Conservation (phyloP, 2,888 invertebrate species). For the Mimumesa dahlbomi region DNA sequence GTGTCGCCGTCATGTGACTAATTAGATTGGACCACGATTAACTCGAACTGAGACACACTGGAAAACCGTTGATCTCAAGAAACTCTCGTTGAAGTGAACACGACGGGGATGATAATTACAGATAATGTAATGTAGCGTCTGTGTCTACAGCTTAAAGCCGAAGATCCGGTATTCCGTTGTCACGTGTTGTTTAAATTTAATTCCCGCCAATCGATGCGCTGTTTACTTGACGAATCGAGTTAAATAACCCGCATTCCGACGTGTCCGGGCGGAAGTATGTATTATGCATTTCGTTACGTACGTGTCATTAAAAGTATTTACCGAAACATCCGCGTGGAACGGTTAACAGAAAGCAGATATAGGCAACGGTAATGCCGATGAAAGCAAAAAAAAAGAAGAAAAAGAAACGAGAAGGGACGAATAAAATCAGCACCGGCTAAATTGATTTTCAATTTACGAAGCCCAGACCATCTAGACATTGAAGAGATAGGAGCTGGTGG, state of each 20-base stretch:
- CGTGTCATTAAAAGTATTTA: slow-evolving; percentile 17
- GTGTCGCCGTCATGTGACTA: slow-evolving; percentile 48
- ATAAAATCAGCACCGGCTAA: slow-evolving; percentile 29
- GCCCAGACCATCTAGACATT: neutral
- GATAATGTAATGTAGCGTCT: slow-evolving; percentile 16
- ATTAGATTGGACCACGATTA: slow-evolving; percentile 55
- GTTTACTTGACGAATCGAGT: no score
- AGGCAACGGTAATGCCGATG: no score
- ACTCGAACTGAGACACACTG: slow-evolving; percentile 48
- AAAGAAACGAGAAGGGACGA: no score
- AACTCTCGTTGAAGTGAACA: slow-evolving; percentile 32
- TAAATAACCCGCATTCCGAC: neutral
- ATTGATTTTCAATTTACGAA: slow-evolving; percentile 44
- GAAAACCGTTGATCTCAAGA: slow-evolving; percentile 47
- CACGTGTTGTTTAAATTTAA: neutral
- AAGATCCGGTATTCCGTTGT: no score
- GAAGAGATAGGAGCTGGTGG: neutral
- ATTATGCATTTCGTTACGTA: slow-evolving; percentile 20
- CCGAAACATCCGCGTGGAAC: neutral
- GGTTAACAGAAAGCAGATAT: neutral
- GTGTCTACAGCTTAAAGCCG: slow-evolving; percentile 23
- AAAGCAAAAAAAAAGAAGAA: no score
- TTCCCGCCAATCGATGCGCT: no score
- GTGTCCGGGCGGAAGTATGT: neutral
- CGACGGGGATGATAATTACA: slow-evolving; percentile 50